Evolutionary conservation across 2,797 vertebrate genomes (phyloP).

Genomic region (Acanthis flammea): DNA sequence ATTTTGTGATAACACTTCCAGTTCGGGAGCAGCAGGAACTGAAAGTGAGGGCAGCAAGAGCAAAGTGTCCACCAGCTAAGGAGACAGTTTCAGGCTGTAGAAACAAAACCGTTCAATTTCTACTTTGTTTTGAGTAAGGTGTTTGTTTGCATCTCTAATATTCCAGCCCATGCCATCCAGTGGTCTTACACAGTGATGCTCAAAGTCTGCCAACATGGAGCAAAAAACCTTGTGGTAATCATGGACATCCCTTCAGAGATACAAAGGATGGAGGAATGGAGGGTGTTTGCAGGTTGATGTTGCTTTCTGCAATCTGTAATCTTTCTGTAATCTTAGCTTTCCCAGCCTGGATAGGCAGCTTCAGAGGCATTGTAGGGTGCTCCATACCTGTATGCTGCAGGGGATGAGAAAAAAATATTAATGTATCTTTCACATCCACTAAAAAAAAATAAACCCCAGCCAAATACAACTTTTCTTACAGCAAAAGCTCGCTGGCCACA

Average conservation of each 20-base stretch:
- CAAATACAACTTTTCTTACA: background rate
- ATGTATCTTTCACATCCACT: background rate
- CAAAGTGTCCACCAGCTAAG: background rate
- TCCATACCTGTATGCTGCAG: background rate
- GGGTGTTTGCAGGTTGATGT: background rate
- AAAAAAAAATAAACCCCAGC: background rate
- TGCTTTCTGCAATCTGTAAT: background rate
- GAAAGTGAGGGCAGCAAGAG: background rate
- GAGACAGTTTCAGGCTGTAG: background rate
- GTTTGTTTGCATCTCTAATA: background rate
- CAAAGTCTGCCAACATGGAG: background rate
- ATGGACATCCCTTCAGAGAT: background rate
- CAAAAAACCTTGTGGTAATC: background rate
- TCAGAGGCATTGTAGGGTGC: rapidly evolving
- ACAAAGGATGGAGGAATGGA: background rate
- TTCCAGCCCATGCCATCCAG: background rate
- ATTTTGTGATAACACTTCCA: rapidly evolving
- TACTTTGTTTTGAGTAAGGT: background rate
- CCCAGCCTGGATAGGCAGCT: background rate
- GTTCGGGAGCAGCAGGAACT: background rate
- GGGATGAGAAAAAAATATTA: background rate
- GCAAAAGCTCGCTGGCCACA: background rate
- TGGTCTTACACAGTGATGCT: background rate
- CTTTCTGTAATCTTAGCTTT: background rate
- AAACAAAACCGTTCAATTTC: background rate